Evolutionary conservation across 2,888 invertebrate genomes (phyloP).

Genomic region (Drosophila picticornis): DNA sequence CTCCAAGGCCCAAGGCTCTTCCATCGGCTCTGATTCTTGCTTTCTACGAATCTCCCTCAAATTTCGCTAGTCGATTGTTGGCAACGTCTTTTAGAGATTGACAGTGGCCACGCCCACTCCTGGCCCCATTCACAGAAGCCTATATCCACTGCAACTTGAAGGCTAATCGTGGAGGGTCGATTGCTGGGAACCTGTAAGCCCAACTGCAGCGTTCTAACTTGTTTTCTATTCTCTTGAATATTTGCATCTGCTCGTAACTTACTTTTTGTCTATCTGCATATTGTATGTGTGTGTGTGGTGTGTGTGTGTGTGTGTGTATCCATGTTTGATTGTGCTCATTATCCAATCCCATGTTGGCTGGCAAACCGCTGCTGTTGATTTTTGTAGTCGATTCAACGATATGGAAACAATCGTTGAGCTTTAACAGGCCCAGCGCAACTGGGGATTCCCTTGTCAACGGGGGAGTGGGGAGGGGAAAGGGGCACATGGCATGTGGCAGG

Average conservation of each 20-base stretch:
- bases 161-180: too few relatives aligned
- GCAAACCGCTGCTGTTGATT: constrained; percentile 49
- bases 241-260: neutral
- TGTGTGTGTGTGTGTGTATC: neutral
- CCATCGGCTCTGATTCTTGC: too few relatives aligned
- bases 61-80: too few relatives aligned
- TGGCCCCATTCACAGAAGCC: too few relatives aligned
- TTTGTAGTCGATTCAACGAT: constrained; percentile 64
- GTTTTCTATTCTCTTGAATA: neutral
- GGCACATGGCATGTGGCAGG: constrained; percentile 2
- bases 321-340: constrained; percentile 33
- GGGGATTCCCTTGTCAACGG: constrained; percentile 24
- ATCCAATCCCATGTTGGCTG: constrained; percentile 39
- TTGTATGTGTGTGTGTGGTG: neutral
- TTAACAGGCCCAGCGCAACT: constrained; percentile 51
- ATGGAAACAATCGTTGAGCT: constrained; percentile 73
- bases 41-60: too few relatives aligned
- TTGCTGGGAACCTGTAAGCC: neutral
- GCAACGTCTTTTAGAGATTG: too few relatives aligned
- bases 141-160: too few relatives aligned
- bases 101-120: too few relatives aligned
- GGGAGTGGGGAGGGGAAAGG: constrained; percentile 7
- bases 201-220: neutral
- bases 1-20: neutral
- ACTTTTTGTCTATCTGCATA: neutral